A percentile compares a stretch with the other conserved stretches of the same genome.
Evolutionary conservation across 2,113 vertebrate species (phyloP).

Genomic region (Psettodes erumei): DNA sequence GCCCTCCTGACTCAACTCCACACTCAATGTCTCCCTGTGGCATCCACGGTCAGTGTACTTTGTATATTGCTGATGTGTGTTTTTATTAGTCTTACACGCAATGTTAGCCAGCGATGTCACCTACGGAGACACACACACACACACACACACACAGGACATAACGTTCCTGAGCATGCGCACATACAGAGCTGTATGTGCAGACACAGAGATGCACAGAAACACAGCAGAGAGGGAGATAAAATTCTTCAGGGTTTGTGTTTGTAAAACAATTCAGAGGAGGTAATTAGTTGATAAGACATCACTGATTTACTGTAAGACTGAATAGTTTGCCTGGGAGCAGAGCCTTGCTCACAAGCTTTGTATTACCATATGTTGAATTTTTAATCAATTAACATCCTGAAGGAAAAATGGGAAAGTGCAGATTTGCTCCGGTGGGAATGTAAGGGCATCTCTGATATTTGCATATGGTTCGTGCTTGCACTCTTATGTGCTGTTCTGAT

Average conservation of each 20-base stretch:
- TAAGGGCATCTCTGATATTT: conserved; percentile 57
- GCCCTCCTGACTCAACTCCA: conserved; percentile 58
- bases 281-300: conserved; percentile 73
- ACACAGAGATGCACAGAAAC: conserved; percentile 10
- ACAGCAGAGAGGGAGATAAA: conserved; percentile 9
- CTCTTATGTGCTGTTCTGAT: conserved; percentile 23
- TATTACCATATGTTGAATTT: conserved; percentile 77
- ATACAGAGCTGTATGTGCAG: not conserved
- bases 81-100: conserved; percentile 53
- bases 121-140: conserved; percentile 3
- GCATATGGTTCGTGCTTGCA: conserved; percentile 59
- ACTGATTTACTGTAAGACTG: conserved; percentile 56
- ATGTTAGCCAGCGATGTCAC: conserved; percentile 60
- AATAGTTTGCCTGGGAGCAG: conserved; percentile 58
- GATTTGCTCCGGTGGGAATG: conserved; percentile 60
- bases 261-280: conserved; percentile 73
- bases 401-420: conserved; percentile 70
- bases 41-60: conserved; percentile 55
- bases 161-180: not conserved
- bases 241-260: conserved; percentile 58
- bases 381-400: conserved; percentile 72
- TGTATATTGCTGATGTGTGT: conserved; percentile 63
- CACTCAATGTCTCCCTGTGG: conserved; percentile 51
- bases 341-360: conserved; percentile 42
- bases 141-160: not conserved